Base-by-base conservation (phyloP, 2,797 vertebrate species). In the Propithecus perrieri region DNA sequence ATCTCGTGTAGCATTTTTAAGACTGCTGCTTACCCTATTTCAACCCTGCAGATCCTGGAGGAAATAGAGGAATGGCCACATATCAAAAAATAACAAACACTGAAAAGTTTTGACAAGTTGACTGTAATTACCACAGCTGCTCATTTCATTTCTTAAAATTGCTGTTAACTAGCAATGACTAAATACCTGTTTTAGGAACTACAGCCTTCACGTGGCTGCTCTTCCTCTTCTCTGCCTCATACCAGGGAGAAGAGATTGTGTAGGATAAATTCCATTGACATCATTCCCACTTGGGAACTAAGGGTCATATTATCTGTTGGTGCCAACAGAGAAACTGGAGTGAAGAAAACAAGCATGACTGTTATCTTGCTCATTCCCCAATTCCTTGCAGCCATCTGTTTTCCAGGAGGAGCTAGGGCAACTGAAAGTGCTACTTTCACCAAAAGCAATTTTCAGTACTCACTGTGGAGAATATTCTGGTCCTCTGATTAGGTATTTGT, bases 11-110 rank as follows among this genome's bases (percentile, higher is more conserved):
- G 84, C 95, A 95, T 97, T 89, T 97, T 89, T 91, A 96, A 92
- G 96, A 85, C 86, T 94, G 90, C 79, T 93, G 43, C 65, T 97
- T 95, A 95, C 93, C 95, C 97, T 96, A 67, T 97, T 98, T 97
- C 90, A 96, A 91, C 96, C 96, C 80, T 65, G 91, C 10, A 94
- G 95, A 97, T 71, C 94, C 96, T 96, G 76, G 71, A 97, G 97
- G 95, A 94, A 84, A 95, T 85, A n/a, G 76, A 98, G 48, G 71
- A 97, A 85, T 96, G 92, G 76, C 95, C 53, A 55, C 63, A 57
- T 97, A 95, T 98, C 85, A 96, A 92, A 87, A 98, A 92, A 89
- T 88, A 94, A 96, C 67, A 96, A 97, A 92, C 90, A 33, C 17
- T 92, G 78, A 78, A 96, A 96, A 97, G 94, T 83, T 94, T 97